Conservation (phyloP, 2,113 vertebrate species). For the Rynchops niger region DNA sequence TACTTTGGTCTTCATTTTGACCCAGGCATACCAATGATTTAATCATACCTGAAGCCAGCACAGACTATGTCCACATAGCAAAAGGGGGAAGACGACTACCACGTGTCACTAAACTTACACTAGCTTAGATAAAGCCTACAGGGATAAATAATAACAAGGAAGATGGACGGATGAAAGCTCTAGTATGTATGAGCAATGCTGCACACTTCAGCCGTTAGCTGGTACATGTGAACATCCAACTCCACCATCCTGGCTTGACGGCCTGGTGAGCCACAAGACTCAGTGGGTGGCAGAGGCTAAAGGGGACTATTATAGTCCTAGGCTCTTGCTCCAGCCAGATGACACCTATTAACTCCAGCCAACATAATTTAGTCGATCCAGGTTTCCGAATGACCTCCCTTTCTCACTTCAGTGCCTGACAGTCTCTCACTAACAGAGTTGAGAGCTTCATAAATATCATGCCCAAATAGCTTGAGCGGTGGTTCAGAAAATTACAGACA, state of each 20-base stretch:
- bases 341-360: background rate
- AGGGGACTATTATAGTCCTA: background rate
- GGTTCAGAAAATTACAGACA: background rate
- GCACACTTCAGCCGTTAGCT: background rate
- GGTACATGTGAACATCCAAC: background rate
- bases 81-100: background rate
- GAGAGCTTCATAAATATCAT: background rate
- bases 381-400: background rate
- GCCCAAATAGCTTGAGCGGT: background rate
- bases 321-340: background rate
- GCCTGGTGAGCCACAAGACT: background rate
- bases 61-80: background rate
- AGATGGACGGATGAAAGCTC: background rate
- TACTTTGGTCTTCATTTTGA: background rate
- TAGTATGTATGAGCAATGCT: fast-evolving
- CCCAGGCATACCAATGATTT: background rate
- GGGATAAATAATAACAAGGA: background rate
- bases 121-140: background rate
- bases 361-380: background rate
- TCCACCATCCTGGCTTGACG: background rate
- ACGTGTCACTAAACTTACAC: fast-evolving
- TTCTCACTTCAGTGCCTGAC: background rate
- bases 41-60: background rate
- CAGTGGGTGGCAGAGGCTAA: background rate
- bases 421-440: background rate